phyloP scores from a whole-genome alignment of 1,140 invertebrate genomes.

The Scaptomyza montana region DNA sequence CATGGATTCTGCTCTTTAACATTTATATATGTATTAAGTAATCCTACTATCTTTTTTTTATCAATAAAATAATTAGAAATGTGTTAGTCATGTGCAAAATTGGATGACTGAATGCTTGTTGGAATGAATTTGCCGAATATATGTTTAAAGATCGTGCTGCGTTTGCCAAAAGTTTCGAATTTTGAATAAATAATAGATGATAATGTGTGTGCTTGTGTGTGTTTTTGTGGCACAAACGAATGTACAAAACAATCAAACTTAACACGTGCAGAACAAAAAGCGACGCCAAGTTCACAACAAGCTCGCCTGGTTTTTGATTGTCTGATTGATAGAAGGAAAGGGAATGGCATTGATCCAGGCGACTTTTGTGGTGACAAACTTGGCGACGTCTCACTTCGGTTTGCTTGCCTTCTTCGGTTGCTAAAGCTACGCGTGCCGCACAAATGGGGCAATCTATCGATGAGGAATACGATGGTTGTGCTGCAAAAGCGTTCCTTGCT shows the following conservation, averaged over 20 bases:
- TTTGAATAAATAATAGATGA: too few species aligned
- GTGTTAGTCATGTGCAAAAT: constrained; percentile 10
- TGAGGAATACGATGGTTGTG: constrained; percentile 47
- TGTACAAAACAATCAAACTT: constrained; percentile 78
- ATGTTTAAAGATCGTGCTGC: constrained; percentile 48
- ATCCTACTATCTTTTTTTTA: too few species aligned
- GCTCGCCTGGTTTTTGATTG: constrained; percentile 12
- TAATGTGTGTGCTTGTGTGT: constrained; percentile 60
- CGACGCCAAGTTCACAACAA: constrained; percentile 4
- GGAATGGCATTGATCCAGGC: constrained; percentile 9
- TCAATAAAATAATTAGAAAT: neutral
- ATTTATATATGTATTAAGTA: too few species aligned
- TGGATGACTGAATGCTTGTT: constrained; percentile 12
- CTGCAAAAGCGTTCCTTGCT: constrained; percentile 17
- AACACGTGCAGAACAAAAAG: constrained; percentile 67
- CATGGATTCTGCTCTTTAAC: too few species aligned
- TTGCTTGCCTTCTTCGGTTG: constrained; percentile 82
- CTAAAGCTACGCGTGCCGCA: constrained; percentile 49
- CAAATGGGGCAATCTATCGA: constrained; percentile 75
- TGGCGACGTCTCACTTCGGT: constrained; percentile 54
- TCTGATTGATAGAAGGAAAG: neutral
- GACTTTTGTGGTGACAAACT: constrained; percentile 21
- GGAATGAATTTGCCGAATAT: constrained; percentile 16
- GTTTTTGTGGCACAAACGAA: constrained; percentile 84
- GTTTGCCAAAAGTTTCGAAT: constrained; percentile 42